Evolutionary conservation across 2,113 vertebrate genomes (phyloP).

Genomic region (Oreochromis tanganicae): DNA sequence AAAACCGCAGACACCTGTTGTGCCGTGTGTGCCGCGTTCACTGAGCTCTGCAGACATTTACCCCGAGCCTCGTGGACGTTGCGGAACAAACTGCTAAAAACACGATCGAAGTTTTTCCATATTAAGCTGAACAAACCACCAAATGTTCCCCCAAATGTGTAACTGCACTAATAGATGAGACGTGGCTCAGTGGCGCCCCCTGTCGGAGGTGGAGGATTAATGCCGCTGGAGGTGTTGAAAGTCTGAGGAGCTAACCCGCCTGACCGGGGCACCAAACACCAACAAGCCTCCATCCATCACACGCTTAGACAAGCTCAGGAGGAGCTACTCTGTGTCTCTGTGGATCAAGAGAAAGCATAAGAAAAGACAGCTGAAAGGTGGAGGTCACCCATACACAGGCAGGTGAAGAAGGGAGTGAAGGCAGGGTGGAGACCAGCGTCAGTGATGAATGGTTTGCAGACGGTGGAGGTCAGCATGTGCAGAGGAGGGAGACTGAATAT

Average conservation of each 20-base stretch:
- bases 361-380: background rate
- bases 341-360: background rate
- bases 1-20: accelerated
- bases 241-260: background rate
- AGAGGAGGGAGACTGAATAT: background rate
- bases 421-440: background rate
- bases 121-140: background rate
- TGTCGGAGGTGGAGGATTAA: background rate
- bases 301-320: background rate
- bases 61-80: background rate
- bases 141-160: background rate
- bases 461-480: background rate
- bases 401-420: background rate
- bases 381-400: background rate
- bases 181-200: background rate
- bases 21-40: background rate
- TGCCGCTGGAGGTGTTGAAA: background rate
- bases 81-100: background rate
- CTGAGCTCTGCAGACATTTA: background rate
- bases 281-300: background rate
- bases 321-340: background rate
- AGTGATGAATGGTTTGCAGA: background rate
- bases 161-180: background rate
- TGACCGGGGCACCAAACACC: background rate
- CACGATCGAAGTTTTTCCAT: background rate